Evolutionary conservation across 64 coral and sea anemone genomes (phyloP).

Genomic region (Actinia tenebrosa): DNA sequence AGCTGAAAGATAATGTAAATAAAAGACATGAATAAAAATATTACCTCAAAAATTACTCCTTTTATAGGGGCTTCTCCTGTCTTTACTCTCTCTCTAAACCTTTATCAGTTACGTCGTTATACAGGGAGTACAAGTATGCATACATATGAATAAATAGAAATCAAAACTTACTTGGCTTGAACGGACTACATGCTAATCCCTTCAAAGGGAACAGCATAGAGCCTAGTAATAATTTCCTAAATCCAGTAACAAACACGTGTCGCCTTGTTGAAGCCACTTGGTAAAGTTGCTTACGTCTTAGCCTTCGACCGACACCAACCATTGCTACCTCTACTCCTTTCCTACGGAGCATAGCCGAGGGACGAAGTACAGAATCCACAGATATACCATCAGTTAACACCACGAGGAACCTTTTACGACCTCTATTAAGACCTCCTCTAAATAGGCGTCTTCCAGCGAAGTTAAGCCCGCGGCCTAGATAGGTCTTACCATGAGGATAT

Average conservation of each 20-base stretch:
- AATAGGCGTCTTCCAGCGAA: constrained; percentile 28
- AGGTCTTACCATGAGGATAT: constrained; percentile 49
- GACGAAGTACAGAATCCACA: constrained; percentile 6
- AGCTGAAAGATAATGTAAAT: constrained; percentile 14
- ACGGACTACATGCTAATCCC: constrained; percentile 26
- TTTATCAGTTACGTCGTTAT: no score
- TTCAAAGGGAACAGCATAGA: constrained; percentile 21
- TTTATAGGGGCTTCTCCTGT: neutral
- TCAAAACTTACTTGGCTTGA: constrained; percentile 34
- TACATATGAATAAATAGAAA: neutral
- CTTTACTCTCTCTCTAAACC: no score
- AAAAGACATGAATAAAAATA: neutral
- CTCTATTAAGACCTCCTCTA: neutral
- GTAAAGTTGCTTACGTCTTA: constrained; percentile 37
- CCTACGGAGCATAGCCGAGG: constrained; percentile 14
- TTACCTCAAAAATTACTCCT: neutral
- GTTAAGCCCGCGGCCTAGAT: constrained; percentile 25
- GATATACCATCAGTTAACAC: constrained; percentile 46
- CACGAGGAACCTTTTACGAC: constrained; percentile 11
- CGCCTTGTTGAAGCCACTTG: constrained; percentile 34
- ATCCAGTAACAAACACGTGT: constrained; percentile 41
- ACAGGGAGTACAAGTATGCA: no score
- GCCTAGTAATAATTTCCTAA: constrained; percentile 23
- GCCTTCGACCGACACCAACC: constrained; percentile 32
- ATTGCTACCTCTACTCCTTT: constrained; percentile 3